Base-by-base conservation (phyloP, 2,888 invertebrate genomes). In the Lithophane semibrunnea region DNA sequence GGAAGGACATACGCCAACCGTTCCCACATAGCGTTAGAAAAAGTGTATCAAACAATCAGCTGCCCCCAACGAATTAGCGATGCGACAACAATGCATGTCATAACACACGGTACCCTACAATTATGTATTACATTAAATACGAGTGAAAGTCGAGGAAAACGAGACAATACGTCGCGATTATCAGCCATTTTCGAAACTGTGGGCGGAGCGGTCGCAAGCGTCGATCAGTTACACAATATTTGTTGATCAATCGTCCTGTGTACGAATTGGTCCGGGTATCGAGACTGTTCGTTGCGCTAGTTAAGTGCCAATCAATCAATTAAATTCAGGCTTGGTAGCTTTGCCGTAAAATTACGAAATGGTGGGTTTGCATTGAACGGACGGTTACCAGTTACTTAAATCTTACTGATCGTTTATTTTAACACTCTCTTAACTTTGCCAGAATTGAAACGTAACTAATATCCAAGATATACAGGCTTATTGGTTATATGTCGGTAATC, bases 81-180 rank as follows among this genome's bases (percentile, higher is more conserved):
- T 85, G 80, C 84, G 90, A 90, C 91, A 90, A 90, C 86, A 88
- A 86, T 86, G 83, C 87, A 86, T 92, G 89, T 89, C 90, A 90
- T 90, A 92, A 91, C 87, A 88, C 56, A 79, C 70, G 68, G 56
- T 73, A 64, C 77, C 61, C 77, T 65, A 83, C 83, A 93, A 94
- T 93, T 92, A 92, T 86, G 88, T 92, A 89, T 92, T 91, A 91
- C 92, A 91, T 90, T 91, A 90, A 88, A 90, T 86, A 88, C 8
- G 52, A 75, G 92, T 89, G 94, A 93, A 94, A 94, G 93, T 87
- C 71, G 79, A 90, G 89, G 92, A 91, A 93, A 93, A 92, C 83
- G 69, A 92, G 85, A 93, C 93, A 93, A 92, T 92, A 89, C 85
- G 75, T 84, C 72, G 79, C 72, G 75, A 86, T 88, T 90, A 92